phyloP scores from a whole-genome alignment of 2,888 invertebrate species.

The Epinotia brunnichana region DNA sequence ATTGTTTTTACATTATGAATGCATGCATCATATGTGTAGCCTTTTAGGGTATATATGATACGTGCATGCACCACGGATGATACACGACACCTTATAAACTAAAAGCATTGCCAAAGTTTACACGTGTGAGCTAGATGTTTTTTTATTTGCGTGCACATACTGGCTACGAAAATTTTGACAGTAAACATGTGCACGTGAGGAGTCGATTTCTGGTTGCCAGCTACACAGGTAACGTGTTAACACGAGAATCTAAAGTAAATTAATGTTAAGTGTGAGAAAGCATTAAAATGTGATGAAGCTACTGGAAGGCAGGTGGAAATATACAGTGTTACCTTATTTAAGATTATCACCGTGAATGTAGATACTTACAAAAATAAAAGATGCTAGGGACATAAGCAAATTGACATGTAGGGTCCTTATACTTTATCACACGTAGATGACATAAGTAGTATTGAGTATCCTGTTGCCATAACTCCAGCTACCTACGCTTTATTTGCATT shows the following conservation, averaged over 20 bases:
- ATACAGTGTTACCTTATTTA: background rate
- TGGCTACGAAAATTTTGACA: no score
- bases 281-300: constrained; percentile 14
- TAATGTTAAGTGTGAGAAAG: constrained; percentile 23
- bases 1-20: constrained; percentile 10
- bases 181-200: no score
- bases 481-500: constrained; percentile 28
- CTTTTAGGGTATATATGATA: no score
- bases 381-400: background rate
- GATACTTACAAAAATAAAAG: background rate
- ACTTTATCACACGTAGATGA: background rate
- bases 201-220: no score
- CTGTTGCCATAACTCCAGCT: constrained; percentile 13
- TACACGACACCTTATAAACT: no score
- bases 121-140: no score
- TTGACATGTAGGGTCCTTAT: background rate
- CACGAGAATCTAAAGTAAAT: constrained; percentile 8
- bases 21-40: no score
- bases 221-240: no score
- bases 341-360: background rate
- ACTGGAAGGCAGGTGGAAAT: background rate
- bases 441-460: constrained; percentile 19
- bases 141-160: no score
- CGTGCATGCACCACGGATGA: no score
- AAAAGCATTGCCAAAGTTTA: no score